Base-by-base conservation (phyloP, 2,888 invertebrate species). In the Xylocampa areola region DNA sequence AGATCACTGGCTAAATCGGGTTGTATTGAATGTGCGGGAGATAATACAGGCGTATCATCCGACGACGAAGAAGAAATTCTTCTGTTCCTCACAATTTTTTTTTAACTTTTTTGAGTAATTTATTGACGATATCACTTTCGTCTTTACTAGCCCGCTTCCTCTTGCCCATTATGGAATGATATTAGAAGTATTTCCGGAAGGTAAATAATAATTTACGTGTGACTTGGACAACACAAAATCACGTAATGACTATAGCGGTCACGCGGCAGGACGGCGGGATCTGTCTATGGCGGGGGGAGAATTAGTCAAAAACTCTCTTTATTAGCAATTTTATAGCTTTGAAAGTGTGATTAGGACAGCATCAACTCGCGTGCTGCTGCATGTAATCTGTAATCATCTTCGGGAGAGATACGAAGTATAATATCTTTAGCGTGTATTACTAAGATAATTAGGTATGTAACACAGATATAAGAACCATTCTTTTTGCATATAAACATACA, bases 381-480 rank as follows among this genome's bases (percentile, higher is more conserved):
- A n/a, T n/a, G n/a, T n/a, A n/a, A n/a, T n/a, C n/a, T n/a, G n/a
- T n/a, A n/a, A n/a, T n/a, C n/a, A n/a, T n/a, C n/a, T n/a, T 7
- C 23, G 36, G 30, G 8, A 39, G n/a, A 19, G 45, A 19, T 29
- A 29, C 6, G 6, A 40, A 21, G 67, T 27, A 44, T 44, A 45
- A 63, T 60, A n/a, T n/a, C n/a, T n/a, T n/a, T n/a, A n/a, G n/a
- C n/a, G n/a, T n/a, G n/a, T n/a, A n/a, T n/a, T n/a, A n/a, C n/a
- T n/a, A n/a, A n/a, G n/a, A n/a, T n/a, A n/a, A n/a, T n/a, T n/a
- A n/a, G n/a, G n/a, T n/a, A n/a, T n/a, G n/a, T n/a, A n/a, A n/a
- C n/a, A n/a, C n/a, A n/a, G n/a, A n/a, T n/a, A n/a, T n/a, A n/a
- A n/a, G n/a, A n/a, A n/a, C n/a, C n/a, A n/a, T n/a, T n/a, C n/a